Evolutionary conservation across 2,888 invertebrate genomes (phyloP), one percentile per base, ranked within the genome.

Genomic region (Myopa testacea): DNA sequence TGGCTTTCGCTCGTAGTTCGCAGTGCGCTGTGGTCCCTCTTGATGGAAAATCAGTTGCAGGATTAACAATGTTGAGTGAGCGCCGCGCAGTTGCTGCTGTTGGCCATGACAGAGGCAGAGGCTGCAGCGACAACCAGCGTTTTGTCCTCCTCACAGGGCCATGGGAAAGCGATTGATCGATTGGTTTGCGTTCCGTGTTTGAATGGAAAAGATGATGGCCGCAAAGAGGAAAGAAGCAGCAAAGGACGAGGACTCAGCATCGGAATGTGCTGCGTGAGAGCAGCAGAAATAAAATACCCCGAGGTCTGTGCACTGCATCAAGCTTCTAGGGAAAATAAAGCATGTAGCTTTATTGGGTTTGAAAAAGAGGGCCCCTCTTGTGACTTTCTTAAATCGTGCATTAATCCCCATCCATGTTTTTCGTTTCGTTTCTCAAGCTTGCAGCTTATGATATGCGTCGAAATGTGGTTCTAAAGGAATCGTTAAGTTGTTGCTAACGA

Each of bases 161-260:
- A 71, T 37, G 34, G 38, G 60, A 50, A 50, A 70, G 14, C 70
- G 34, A 34, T 73, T 55, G 73, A 73, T 73, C 73, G 73, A 73
- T 73, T 37, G 71, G 19, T 60, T 71, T 12, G 71, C 71, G 58
- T 58, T 60, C 38, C n/a, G 26, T 58, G 34, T 37, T 38, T 55
- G 58, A 71, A 70, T 68, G 55, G 55, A 12, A 16, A 55, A 55
- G 10, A 55, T 16, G 4, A 10, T 16, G 4, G 5, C 55, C 5
- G 62, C 5, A 26, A 5, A 19, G 19, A 0, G n/a, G 62, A 19
- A 19, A 6, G 26, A 62, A 62, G 34, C 6, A 62, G 34, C 26
- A 34, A 12, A 5, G 26, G 62, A 19, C 16, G 62, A 14, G 8
- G 62, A n/a, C 4, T 4, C 26, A 62, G 10, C 10, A 62, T 4